Conservation (phyloP, 1,140 invertebrate genomes). For the Psilanteris sp. region DNA sequence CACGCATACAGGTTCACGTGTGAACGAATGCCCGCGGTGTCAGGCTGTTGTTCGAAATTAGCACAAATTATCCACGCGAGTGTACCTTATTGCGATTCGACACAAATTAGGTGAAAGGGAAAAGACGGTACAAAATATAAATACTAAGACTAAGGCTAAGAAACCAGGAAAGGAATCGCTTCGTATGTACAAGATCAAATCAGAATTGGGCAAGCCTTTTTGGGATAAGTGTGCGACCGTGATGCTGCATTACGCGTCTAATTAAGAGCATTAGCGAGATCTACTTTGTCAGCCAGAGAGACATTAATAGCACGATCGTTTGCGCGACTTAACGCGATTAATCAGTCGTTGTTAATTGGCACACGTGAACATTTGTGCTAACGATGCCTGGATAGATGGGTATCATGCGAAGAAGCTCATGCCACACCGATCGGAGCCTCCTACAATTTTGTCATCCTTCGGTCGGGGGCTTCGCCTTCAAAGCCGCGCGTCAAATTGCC, state of each 20-base stretch:
- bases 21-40: slow-evolving; percentile 25
- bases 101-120: neutral
- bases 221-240: neutral
- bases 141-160: too few relatives aligned
- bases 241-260: slow-evolving; percentile 12
- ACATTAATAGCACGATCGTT: slow-evolving; percentile 22
- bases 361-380: slow-evolving; percentile 54
- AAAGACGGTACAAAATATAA: too few relatives aligned
- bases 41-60: slow-evolving; percentile 43
- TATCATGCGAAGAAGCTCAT: slow-evolving; percentile 44
- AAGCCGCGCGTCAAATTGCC: too few relatives aligned
- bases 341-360: slow-evolving; percentile 54
- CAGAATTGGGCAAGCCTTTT: neutral
- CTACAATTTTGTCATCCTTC: slow-evolving; percentile 6
- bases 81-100: slow-evolving; percentile 15
- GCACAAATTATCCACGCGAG: slow-evolving; percentile 52
- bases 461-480: too few relatives aligned
- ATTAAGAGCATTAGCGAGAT: slow-evolving; percentile 46
- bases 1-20: too few relatives aligned
- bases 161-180: neutral
- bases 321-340: slow-evolving; percentile 28
- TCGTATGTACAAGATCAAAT: too few relatives aligned
- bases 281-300: slow-evolving; percentile 28
- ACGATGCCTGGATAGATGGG: slow-evolving; percentile 15
- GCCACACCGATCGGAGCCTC: neutral